Evolutionary conservation across 2,797 vertebrate genomes (phyloP).

Genomic region (Apodemus agrarius): DNA sequence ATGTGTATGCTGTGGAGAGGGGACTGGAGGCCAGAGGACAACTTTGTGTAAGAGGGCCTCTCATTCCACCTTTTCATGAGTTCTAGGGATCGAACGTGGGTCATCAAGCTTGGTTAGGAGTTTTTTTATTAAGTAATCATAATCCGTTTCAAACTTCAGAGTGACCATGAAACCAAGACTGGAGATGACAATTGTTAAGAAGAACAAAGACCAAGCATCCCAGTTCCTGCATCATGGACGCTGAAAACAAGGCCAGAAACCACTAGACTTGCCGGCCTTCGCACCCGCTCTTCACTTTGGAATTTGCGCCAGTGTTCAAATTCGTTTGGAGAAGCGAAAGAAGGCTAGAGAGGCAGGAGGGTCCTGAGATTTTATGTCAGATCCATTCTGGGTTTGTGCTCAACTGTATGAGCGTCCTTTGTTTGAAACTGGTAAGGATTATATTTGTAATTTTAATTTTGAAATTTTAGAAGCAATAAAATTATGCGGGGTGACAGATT

Average conservation of each 20-base stretch:
- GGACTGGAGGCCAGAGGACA: not conserved
- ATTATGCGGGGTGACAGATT: not conserved
- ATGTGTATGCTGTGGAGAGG: not conserved
- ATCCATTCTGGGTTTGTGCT: slow-evolving; percentile 9
- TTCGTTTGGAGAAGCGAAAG: not conserved
- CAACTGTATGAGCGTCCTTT: not conserved
- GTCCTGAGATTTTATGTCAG: not conserved
- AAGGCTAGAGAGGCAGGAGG: not conserved
- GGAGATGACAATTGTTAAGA: not conserved
- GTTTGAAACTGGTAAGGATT: not conserved
- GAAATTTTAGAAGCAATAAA: not conserved
- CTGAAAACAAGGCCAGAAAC: not conserved
- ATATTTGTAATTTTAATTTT: slow-evolving; percentile 1
- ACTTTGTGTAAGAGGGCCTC: not conserved
- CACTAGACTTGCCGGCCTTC: not conserved
- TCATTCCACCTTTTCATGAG: not conserved
- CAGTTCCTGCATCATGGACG: not conserved
- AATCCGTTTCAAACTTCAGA: not conserved
- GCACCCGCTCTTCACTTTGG: not conserved
- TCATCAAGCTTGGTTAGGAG: not conserved
- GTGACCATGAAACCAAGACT: not conserved
- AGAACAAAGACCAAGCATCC: not conserved
- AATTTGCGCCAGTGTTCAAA: not conserved
- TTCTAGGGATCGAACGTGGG: not conserved
- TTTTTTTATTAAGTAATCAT: not conserved